Base-by-base conservation (phyloP, 2,113 vertebrate species). In the Montifringilla adamsi region DNA sequence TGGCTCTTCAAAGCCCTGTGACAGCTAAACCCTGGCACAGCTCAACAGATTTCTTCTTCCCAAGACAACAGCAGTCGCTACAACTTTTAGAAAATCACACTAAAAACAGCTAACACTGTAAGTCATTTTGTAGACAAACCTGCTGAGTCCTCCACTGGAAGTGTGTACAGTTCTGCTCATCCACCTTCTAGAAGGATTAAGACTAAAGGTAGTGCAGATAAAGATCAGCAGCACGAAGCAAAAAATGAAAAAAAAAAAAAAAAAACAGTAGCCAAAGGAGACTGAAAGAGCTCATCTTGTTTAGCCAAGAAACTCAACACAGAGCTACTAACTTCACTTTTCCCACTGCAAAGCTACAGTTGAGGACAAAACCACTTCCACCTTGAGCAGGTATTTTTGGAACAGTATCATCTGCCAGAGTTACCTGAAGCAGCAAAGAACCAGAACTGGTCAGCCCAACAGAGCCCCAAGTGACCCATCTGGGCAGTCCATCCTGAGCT, bases 141-240 rank as follows among this genome's bases (percentile, higher is more conserved):
- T 81, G 47, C 23, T 0, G 0, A 52, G 8, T 39, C 53, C 79
- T 80, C 89, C 69, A 5, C 15, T 21, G 35, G 17, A 87, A 78
- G 4, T 0, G 4, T 4, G 7, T 10, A n/a, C 0, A 0, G 7
- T 41, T 73, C 59, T 76, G 63, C 26, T 77, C 68, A 30, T 4
- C 11, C 31, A 53, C 17, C 59, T 49, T 44, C 64, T 4, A 55
- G 23, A 56, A 87, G 43, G 15, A 41, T 18, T 41, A 64, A 60
- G 64, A 49, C 28, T 93, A 35, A 47, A 74, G 44, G 39, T 8
- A 31, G 39, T 8, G 11, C 70, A 78, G 59, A 17, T 24, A 66
- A 49, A 53, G 31, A n/a, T 23, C 64, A 66, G n/a, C 31, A 83
- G 59, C 31, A n/a, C 1, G 0, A 62, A 46, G 0, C 0, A 90